These are phyloP conservation scores for Steinernema carpocapsae DNA, from an alignment of 2,888 invertebrate genomes.

Conservation along the genomic window DNA sequence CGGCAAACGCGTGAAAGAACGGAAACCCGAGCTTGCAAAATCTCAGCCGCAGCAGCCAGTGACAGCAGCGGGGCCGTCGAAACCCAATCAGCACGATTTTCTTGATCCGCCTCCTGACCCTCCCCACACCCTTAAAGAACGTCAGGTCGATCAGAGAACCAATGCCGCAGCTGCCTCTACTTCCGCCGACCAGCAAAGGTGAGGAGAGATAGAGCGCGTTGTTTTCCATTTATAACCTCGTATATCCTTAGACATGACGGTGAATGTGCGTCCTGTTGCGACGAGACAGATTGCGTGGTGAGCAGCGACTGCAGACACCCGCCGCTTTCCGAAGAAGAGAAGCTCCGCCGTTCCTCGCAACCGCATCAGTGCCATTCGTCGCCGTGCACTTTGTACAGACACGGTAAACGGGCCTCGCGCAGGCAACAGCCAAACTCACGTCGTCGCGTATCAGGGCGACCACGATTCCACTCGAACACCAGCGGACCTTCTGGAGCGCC, in stretches of 20 bases:
- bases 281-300: constrained; percentile 1
- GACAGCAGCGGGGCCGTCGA: background rate
- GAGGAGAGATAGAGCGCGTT: background rate
- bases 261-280: background rate
- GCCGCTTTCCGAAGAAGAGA: constrained; percentile 9
- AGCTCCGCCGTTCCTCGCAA: constrained; percentile 17
- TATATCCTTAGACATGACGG: background rate
- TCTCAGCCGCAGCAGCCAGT: background rate
- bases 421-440: constrained; percentile 25
- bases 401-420: constrained; percentile 21
- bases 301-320: constrained; percentile 10
- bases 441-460: constrained; percentile 27
- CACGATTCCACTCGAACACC: constrained; percentile 1
- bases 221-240: constrained; percentile 13
- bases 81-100: background rate
- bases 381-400: constrained; percentile 23
- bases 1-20: constrained; percentile 76
- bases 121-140: constrained; percentile 10
- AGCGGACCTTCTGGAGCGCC: background rate
- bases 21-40: background rate
- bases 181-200: background rate
- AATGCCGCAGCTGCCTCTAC: background rate
- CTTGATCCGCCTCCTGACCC: constrained; percentile 24
- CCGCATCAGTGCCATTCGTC: constrained; percentile 22
- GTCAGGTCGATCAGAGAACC: background rate